Conservation (phyloP, 2,888 invertebrate species). For the Hermaeophaga mercurialis region DNA sequence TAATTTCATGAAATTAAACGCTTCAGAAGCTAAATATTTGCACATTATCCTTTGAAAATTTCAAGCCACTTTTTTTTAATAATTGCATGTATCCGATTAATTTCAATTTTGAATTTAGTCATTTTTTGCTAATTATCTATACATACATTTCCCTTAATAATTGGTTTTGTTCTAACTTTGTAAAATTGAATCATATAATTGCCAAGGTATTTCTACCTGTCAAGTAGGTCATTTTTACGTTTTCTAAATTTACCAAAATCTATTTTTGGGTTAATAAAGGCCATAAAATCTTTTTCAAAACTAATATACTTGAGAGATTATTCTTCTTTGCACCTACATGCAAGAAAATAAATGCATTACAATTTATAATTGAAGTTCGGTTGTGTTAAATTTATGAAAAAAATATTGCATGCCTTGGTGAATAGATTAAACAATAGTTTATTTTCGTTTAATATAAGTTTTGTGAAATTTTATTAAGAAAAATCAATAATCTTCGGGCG, state of each 20-base stretch:
- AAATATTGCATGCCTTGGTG: conserved; percentile 18
- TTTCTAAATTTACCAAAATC: conserved; percentile 23
- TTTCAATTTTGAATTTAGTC: conserved; percentile 10
- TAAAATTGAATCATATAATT: conserved; percentile 4
- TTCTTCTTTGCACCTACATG: too few species aligned
- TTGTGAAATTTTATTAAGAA: conserved; percentile 41
- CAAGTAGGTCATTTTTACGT: conserved; percentile 29
- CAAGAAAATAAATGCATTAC: too few species aligned
- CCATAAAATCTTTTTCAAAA: not conserved
- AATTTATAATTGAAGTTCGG: too few species aligned
- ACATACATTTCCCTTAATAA: too few species aligned
- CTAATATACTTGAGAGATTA: too few species aligned
- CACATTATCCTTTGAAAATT: conserved; percentile 29
- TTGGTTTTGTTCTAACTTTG: not conserved
- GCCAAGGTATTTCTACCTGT: conserved; percentile 35
- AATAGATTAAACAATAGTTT: not conserved
- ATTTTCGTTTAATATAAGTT: conserved; percentile 18
- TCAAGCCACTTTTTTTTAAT: conserved; percentile 29
- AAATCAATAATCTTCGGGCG: conserved; percentile 56
- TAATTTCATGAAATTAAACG: conserved; percentile 22
- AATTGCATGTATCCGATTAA: conserved; percentile 35
- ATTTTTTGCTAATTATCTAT: too few species aligned
- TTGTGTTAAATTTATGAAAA: too few species aligned
- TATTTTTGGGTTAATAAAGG: conserved; percentile 25
- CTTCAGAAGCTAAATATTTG: conserved; percentile 27